These are phyloP conservation scores for Porites lutea DNA, from an alignment of 64 coral and sea anemone species.

Conservation along the genomic window DNA sequence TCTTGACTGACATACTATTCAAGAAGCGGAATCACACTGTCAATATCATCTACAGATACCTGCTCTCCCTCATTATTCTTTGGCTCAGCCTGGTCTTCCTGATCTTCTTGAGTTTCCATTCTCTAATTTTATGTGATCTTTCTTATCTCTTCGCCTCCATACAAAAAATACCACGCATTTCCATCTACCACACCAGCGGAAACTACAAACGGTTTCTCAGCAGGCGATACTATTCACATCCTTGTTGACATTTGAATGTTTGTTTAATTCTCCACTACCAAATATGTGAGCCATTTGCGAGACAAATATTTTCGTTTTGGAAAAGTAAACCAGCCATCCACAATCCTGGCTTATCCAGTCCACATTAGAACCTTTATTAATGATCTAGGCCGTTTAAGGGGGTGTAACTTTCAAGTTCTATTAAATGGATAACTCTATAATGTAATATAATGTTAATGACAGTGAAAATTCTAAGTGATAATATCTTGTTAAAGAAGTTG, in stretches of 20 bases:
- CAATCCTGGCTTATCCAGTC: not conserved
- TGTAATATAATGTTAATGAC: not conserved
- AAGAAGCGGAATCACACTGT: not conserved
- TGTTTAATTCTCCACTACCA: conserved; percentile 5
- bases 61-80: conserved; percentile 3
- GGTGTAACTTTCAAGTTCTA: not conserved
- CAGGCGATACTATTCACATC: not conserved
- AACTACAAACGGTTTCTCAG: not conserved
- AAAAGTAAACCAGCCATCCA: not conserved
- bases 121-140: not conserved
- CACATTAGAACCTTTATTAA: not conserved
- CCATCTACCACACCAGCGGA: not conserved
- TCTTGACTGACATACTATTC: not conserved
- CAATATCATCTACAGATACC: conserved; percentile 15
- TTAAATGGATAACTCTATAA: too few species aligned
- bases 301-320: conserved; percentile 18
- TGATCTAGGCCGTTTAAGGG: not conserved
- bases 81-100: not conserved
- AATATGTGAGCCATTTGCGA: not conserved
- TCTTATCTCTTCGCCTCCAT: not conserved
- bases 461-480: not conserved
- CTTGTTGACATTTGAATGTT: conserved; percentile 26
- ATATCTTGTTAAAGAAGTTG: not conserved
- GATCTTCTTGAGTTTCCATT: conserved; percentile 15
- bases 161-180: not conserved